phyloP scores from a whole-genome alignment of 1,140 invertebrate species.

The Melipona quadrifasciata region DNA sequence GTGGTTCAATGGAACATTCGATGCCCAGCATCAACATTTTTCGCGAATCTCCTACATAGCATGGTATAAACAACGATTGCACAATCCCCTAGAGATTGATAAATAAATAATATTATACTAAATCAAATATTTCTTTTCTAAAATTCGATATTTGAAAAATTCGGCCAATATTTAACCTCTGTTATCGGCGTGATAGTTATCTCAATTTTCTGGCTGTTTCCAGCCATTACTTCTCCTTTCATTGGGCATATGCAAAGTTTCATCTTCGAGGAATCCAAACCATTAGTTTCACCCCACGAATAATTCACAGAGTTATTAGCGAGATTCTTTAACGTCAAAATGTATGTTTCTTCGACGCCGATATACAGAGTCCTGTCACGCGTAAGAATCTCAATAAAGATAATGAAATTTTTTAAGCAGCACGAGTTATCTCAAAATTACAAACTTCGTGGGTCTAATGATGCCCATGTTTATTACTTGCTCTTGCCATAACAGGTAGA shows the following conservation, averaged over 20 bases:
- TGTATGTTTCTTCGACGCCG: conserved; percentile 25
- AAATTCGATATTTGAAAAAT: conserved; percentile 1
- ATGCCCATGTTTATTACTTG: conserved; percentile 11
- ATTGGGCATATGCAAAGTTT: conserved; percentile 23
- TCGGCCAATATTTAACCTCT: conserved; percentile 31
- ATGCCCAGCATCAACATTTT: conserved; percentile 46
- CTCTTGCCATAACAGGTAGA: not conserved
- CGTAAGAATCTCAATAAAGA: no score
- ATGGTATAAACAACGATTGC: conserved; percentile 39
- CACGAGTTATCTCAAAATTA: not conserved
- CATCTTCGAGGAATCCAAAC: conserved; percentile 17
- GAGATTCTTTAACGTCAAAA: conserved; percentile 11
- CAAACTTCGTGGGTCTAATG: conserved; percentile 30
- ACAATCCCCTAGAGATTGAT: conserved; percentile 37
- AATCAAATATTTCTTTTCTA: not conserved
- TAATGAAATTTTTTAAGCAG: not conserved
- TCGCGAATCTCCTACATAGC: conserved; percentile 22
- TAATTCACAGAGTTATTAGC: not conserved
- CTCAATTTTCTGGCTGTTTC: not conserved
- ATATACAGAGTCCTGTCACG: conserved; percentile 16
- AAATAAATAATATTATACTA: not conserved
- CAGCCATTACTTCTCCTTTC: not conserved
- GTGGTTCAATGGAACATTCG: conserved; percentile 48
- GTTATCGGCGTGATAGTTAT: conserved; percentile 23
- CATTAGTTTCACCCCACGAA: conserved; percentile 25